A percentile compares a stretch with the other conserved stretches of the same genome.
Evolutionary conservation across 2,888 invertebrate species (phyloP).

Genomic region (Autographa pulchrina): DNA sequence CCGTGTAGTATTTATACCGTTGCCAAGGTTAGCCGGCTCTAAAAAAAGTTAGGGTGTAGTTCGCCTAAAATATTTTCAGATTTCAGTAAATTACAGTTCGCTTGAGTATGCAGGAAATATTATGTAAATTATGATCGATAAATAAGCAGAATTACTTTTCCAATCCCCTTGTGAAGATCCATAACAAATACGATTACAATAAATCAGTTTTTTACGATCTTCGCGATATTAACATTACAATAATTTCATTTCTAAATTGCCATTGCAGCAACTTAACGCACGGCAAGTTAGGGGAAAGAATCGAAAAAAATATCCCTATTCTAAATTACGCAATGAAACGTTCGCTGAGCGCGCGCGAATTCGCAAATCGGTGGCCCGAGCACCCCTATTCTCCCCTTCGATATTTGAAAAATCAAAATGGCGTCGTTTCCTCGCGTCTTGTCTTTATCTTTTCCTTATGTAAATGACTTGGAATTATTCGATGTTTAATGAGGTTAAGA

Average conservation of each 20-base stretch:
- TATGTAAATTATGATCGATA: background rate
- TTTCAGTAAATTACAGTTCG: background rate
- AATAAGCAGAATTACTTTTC: constrained; percentile 19
- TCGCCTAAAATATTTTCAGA: constrained; percentile 20
- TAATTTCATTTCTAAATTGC: constrained; percentile 61
- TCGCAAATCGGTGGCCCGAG: constrained; percentile 77
- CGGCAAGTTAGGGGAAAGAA: constrained; percentile 66
- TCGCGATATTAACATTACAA: constrained; percentile 57
- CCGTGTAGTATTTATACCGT: constrained; percentile 51
- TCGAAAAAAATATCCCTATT: constrained; percentile 65
- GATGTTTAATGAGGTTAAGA: constrained; percentile 84
- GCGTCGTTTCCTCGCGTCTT: constrained; percentile 80
- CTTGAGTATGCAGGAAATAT: background rate
- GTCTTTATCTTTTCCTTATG: constrained; percentile 89
- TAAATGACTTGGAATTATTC: constrained; percentile 82
- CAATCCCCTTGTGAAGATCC: constrained; percentile 34
- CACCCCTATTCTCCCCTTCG: constrained; percentile 80
- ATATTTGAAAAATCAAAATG: constrained; percentile 85
- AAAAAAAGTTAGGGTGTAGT: constrained; percentile 46
- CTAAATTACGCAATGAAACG: constrained; percentile 84
- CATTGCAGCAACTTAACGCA: constrained; percentile 64
- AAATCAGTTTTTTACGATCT: constrained; percentile 57
- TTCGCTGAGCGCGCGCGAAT: constrained; percentile 81
- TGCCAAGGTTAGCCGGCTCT: constrained; percentile 42
- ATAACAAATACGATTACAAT: constrained; percentile 38